Conservation (phyloP, 1,140 invertebrate genomes). For the Pseudomyrmex concolor region DNA sequence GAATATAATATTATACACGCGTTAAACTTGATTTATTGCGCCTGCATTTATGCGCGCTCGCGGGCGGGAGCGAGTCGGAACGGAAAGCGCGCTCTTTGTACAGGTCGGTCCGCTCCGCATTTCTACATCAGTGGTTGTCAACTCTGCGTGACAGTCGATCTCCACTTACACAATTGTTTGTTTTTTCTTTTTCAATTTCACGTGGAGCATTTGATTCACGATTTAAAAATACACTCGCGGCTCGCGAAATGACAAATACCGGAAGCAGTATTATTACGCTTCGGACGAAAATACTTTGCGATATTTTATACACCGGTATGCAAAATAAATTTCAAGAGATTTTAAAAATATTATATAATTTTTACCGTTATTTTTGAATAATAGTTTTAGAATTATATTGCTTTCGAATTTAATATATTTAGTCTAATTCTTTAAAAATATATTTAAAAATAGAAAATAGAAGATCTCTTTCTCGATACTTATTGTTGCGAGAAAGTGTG, state of each 20-base stretch:
- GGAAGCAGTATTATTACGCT: conserved; percentile 2
- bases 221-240: conserved; percentile 21
- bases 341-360: background rate
- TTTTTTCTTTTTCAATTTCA: conserved; percentile 29
- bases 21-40: conserved; percentile 78
- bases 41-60: conserved; percentile 65
- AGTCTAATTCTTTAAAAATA: background rate
- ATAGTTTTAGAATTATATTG: background rate
- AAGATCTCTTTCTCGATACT: background rate
- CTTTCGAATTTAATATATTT: background rate
- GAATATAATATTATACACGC: conserved; percentile 79
- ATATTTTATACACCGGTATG: background rate
- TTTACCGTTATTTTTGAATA: background rate
- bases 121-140: conserved; percentile 66
- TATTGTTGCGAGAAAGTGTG: background rate
- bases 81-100: conserved; percentile 66
- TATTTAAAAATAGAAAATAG: background rate
- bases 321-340: conserved; percentile 23
- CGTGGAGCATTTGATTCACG: conserved; percentile 21
- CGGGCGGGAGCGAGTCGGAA: conserved; percentile 40
- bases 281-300: background rate
- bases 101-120: conserved; percentile 56
- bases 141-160: conserved; percentile 32
- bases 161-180: conserved; percentile 34
- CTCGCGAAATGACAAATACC: conserved; percentile 29